Evolutionary conservation across 2,113 vertebrate genomes (phyloP).

Genomic region (Empidonax traillii): DNA sequence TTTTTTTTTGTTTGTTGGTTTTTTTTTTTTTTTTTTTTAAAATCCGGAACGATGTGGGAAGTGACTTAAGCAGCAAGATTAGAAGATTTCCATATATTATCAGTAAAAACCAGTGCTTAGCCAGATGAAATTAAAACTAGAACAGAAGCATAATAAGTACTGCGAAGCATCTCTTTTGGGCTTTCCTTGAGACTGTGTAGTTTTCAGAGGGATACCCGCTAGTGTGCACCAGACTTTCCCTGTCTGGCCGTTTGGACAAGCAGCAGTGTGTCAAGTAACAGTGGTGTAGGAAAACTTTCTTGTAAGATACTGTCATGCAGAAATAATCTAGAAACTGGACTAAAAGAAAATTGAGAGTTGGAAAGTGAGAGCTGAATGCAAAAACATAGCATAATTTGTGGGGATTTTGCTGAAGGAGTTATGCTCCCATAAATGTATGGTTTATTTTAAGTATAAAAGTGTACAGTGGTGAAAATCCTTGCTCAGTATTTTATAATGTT

Average conservation of each 20-base stretch:
- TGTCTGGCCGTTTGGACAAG: background rate
- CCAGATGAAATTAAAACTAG: background rate
- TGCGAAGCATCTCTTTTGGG: background rate
- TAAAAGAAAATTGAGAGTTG: background rate
- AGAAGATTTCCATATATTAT: background rate
- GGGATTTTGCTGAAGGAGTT: conserved; percentile 26
- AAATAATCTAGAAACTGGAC: background rate
- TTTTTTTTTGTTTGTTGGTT: background rate
- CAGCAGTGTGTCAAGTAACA: background rate
- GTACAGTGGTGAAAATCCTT: background rate
- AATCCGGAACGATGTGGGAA: background rate
- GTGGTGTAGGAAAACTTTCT: conserved; percentile 25
- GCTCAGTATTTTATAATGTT: conserved; percentile 5
- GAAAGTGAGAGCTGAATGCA: background rate
- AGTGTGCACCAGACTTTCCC: conserved; percentile 2
- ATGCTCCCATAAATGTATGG: background rate
- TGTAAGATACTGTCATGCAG: background rate
- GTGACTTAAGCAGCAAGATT: background rate
- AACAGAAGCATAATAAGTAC: background rate
- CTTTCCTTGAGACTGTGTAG: background rate
- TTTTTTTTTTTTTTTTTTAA: background rate
- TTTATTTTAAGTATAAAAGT: background rate
- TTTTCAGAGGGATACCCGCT: background rate
- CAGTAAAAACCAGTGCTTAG: background rate
- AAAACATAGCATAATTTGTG: background rate